phyloP scores from a whole-genome alignment of 2,797 vertebrate species.

The Brachyrhaphis roseni region DNA sequence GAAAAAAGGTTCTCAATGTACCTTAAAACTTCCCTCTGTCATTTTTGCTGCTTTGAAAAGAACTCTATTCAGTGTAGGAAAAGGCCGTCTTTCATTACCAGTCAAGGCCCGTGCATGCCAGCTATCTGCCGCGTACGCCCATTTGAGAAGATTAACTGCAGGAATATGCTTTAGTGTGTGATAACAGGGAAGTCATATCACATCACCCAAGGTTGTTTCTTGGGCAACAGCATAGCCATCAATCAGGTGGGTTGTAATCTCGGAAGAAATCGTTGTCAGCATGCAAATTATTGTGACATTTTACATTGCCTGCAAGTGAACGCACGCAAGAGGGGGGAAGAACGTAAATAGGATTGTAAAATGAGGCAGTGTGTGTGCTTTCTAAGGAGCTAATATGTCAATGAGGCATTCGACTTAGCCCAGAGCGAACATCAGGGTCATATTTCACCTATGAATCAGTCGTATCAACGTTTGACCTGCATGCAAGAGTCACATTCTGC shows the following conservation, averaged over 20 bases:
- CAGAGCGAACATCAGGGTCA: background rate
- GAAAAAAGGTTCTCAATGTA: slow-evolving; percentile 6
- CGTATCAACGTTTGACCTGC: background rate
- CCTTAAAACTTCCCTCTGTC: slow-evolving; percentile 31
- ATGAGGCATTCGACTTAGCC: slow-evolving; percentile 1
- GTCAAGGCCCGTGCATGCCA: slow-evolving; percentile 55
- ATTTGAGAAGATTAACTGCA: slow-evolving; percentile 75
- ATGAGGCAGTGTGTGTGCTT: slow-evolving; percentile 4
- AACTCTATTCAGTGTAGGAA: slow-evolving; percentile 51
- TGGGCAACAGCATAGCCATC: slow-evolving; percentile 75
- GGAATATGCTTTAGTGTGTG: slow-evolving; percentile 75
- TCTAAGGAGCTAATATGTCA: slow-evolving; percentile 8
- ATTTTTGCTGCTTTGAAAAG: slow-evolving; percentile 46
- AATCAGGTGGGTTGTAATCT: slow-evolving; percentile 76
- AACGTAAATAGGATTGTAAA: slow-evolving; percentile 40
- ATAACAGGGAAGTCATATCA: slow-evolving; percentile 71
- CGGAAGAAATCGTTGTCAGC: slow-evolving; percentile 64
- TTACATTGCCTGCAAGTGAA: slow-evolving; percentile 38
- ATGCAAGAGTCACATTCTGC: background rate
- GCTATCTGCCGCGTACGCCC: slow-evolving; percentile 59
- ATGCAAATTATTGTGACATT: slow-evolving; percentile 77
- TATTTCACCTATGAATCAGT: background rate
- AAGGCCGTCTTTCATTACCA: slow-evolving; percentile 65
- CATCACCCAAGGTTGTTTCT: slow-evolving; percentile 78
- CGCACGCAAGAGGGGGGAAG: slow-evolving; percentile 23